Base-by-base conservation (phyloP, 2,888 invertebrate genomes). In the Chalcis sispes region DNA sequence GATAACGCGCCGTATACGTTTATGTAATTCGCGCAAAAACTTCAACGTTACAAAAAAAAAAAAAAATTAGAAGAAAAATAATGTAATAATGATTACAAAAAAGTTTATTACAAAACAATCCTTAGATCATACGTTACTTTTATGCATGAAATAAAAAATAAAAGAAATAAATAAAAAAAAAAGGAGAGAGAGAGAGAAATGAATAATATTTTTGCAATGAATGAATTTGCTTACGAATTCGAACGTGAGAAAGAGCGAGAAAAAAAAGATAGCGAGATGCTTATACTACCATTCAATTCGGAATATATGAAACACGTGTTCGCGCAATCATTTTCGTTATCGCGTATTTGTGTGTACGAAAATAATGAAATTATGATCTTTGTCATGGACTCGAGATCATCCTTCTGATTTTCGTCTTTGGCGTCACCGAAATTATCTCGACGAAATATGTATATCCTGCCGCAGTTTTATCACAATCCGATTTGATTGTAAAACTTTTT, bases 161-260 rank as follows among this genome's bases (percentile, higher is more conserved):
- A 36, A 7, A 10, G 4, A 7, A 7, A 36, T 36, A 10, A 7
- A 7, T 7, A 4, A 36, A 36, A 25, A 27, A 5, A 15, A 59
- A 25, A 61, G 8, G 18, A n/a, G 42, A 13, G 42, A 25, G 1
- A 40, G 8, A 5, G 27, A 27, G 36, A n/a, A 58, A 64, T n/a
- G 1, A 52, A 8, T 20, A 25, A 25, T 3, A 18, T 27, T n/a
- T 20, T 18, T 7, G 46, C 52, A 15, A 36, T 46, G 72, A 58
- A 72, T 66, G 27, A 66, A 65, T 66, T 72, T 23, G 50, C 61
- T 73, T 67, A 66, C 50, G 59, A 52, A 66, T 52, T 50, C 64
- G 50, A 69, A 64, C 74, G 66, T 61, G 62, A 70, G 62, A 62
- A 64, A 75, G 69, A 70, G 15, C 40, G n/a, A n/a, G n/a, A n/a